These are phyloP conservation scores for Leontopithecus rosalia DNA, from an alignment of 2,797 vertebrate species.

Conservation along the genomic window DNA sequence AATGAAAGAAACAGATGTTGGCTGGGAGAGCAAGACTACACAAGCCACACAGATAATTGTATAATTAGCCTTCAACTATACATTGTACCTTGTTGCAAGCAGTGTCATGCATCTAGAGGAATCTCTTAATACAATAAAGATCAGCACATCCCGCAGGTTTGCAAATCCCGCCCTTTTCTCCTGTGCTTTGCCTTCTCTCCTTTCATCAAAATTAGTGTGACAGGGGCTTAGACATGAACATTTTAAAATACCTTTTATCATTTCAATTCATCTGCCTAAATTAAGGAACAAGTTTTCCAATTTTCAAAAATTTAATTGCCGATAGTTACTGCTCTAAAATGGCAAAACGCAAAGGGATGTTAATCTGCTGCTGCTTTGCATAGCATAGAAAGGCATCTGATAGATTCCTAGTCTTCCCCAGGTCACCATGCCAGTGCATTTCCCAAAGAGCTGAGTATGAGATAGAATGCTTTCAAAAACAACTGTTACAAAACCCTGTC, in stretches of 20 bases:
- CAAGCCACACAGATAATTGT: constrained; percentile 20
- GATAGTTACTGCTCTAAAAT: not conserved
- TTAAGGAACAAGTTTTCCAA: constrained; percentile 57
- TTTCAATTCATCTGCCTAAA: constrained; percentile 22
- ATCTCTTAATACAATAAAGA: not conserved
- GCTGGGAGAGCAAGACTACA: constrained; percentile 44
- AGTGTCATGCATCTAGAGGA: not conserved
- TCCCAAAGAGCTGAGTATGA: not conserved
- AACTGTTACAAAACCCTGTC: not conserved
- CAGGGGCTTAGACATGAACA: constrained; percentile 26
- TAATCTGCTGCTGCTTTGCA: not conserved
- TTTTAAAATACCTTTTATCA: constrained; percentile 52
- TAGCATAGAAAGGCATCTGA: not conserved
- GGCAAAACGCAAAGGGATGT: not conserved
- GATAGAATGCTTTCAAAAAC: not conserved
- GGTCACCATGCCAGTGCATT: not conserved
- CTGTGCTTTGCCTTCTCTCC: constrained; percentile 21
- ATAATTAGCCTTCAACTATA: constrained; percentile 52
- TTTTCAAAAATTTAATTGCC: constrained; percentile 56
- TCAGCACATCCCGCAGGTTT: constrained; percentile 6
- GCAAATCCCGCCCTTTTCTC: not conserved
- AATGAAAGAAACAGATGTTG: constrained; percentile 45
- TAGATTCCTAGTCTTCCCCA: not conserved
- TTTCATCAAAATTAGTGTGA: constrained; percentile 51
- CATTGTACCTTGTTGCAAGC: constrained; percentile 30